Evolutionary conservation across 1,140 invertebrate species (phyloP).

Genomic region (Halictus rubicundus): DNA sequence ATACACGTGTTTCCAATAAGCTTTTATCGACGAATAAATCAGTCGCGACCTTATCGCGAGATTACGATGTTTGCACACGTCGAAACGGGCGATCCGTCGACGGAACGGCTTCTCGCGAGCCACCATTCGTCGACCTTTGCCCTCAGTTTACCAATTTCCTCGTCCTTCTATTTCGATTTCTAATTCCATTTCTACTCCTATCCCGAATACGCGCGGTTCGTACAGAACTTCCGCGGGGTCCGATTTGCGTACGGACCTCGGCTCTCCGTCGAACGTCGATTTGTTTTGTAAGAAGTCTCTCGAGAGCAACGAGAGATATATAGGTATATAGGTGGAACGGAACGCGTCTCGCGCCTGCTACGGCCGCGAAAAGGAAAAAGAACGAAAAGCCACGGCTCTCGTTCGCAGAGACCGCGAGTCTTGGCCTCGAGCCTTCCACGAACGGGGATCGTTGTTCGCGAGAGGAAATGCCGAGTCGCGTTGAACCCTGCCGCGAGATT

Average conservation of each 20-base stretch:
- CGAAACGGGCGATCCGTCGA: constrained; percentile 27
- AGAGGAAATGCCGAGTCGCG: constrained; percentile 74
- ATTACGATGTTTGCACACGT: constrained; percentile 70
- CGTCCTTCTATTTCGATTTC: no score
- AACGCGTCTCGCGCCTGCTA: no score
- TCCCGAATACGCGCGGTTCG: no score
- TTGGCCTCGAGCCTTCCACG: constrained; percentile 73
- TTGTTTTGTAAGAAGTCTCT: no score
- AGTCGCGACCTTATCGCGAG: constrained; percentile 68
- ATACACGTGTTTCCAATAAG: constrained; percentile 75
- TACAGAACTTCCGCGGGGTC: no score
- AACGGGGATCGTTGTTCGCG: constrained; percentile 76
- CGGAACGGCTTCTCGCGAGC: background rate
- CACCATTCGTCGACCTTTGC: background rate
- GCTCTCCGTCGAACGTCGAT: no score
- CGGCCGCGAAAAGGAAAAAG: background rate
- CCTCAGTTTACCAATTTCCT: background rate
- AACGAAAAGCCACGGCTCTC: constrained; percentile 28
- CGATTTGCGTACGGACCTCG: no score
- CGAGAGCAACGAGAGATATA: no score
- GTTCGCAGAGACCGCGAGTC: constrained; percentile 34
- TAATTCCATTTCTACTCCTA: no score
- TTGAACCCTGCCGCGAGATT: constrained; percentile 67
- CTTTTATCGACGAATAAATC: constrained; percentile 75
- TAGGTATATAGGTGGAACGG: no score